phyloP scores from a whole-genome alignment of 2,113 vertebrate species.

The Phocoena phocoena region DNA sequence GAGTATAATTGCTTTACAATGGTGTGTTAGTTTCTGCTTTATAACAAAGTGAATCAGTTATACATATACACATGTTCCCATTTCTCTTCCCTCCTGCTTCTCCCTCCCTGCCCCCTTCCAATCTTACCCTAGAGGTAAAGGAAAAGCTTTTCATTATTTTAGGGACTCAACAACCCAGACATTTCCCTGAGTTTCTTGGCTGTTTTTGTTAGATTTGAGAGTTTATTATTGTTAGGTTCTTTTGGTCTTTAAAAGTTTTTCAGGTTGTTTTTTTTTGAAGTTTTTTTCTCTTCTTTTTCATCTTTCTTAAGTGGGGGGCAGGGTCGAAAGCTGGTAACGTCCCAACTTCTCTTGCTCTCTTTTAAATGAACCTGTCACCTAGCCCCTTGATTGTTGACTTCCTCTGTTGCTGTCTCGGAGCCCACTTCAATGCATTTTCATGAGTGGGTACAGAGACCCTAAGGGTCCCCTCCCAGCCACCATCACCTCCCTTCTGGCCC shows the following conservation, averaged over 20 bases:
- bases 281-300: neutral
- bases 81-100: no score
- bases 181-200: neutral
- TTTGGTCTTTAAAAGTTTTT: neutral
- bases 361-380: neutral
- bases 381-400: neutral
- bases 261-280: neutral
- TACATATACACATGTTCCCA: no score
- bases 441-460: neutral
- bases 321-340: neutral
- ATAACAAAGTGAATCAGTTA: no score
- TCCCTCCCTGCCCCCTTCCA: neutral
- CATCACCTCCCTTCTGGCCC: neutral
- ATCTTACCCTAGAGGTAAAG: neutral
- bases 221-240: neutral
- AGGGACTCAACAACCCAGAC: neutral
- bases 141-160: neutral
- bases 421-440: neutral
- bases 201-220: slow-evolving; percentile 12
- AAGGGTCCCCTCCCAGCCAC: neutral
- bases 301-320: neutral
- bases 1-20: no score
- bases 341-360: neutral
- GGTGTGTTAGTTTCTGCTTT: no score
- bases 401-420: neutral